Evolutionary conservation across 2,797 vertebrate genomes (phyloP).

Genomic region (Chaetodon trifasciatus): DNA sequence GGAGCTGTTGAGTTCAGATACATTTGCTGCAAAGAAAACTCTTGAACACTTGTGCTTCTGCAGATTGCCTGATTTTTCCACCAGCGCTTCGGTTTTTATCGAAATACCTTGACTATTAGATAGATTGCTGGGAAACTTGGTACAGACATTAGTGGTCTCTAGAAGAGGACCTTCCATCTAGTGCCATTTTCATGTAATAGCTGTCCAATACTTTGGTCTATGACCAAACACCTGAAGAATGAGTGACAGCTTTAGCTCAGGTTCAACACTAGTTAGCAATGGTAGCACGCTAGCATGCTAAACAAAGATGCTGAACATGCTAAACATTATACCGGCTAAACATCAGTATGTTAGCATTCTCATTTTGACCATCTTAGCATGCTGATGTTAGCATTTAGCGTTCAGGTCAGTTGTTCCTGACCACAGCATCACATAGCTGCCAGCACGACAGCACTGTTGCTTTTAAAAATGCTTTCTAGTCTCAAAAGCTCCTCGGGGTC

Average conservation of each 20-base stretch:
- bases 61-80: background rate
- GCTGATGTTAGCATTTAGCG: background rate
- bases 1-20: constrained; percentile 7
- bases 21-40: background rate
- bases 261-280: background rate
- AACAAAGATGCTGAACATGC: background rate
- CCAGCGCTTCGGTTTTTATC: background rate
- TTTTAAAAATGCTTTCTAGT: background rate
- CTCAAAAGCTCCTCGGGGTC: background rate
- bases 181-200: background rate
- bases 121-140: background rate
- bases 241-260: background rate
- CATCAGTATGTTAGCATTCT: background rate
- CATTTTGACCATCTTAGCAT: background rate
- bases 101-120: background rate
- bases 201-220: too few species aligned
- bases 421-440: background rate
- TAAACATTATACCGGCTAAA: background rate
- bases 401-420: background rate
- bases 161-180: background rate
- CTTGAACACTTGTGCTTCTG: background rate
- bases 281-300: background rate
- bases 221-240: background rate
- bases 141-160: background rate
- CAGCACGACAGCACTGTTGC: background rate